Evolutionary conservation across 1,140 invertebrate genomes (phyloP), one percentile per base, ranked within the genome.

Genomic region (Sitodiplosis mosellana): DNA sequence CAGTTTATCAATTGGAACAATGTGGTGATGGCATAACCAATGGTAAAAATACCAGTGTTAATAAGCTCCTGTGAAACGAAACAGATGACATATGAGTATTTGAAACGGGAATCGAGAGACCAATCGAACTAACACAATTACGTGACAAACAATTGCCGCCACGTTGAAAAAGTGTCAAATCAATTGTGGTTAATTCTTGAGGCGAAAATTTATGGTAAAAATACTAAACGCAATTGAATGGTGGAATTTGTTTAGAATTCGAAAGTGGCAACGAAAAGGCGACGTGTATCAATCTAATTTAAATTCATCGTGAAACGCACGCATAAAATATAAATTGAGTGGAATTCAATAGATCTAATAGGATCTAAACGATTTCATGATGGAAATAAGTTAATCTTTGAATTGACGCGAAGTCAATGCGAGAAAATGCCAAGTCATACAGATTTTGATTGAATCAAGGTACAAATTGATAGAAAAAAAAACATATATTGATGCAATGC

Each of bases 21-120:
- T 60, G 85, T 84, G 1, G 78, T 84, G 43, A 84, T 81, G 50
- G 78, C 69, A 60, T 88, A 87, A 49, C 85, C 66, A 15, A 85
- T 57, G 0, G 81, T 74, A 53, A 75, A 70, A 46, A 84, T 66
- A 14, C 65, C 71, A 2, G 81, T 85, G 58, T 85, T 83, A 20
- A 85, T 63, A 40, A 87, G 66, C 69, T 89, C 86, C 85, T 87
- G 69, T 33, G 71, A 70, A 51, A 57, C 46, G 63, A 64, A 56
- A 55, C 51, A 51, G 54, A 40, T 47, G 40, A 45, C 50, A 51
- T n/a, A 45, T 21, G n/a, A 21, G 7, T 12, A 14, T 27, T 41
- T 7, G 18, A 18, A 12, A 18, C n/a, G 11, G 20, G 5, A 18
- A 17, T 43, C 20, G 2, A 20, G 4, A 12, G 3, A 20, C 18